These are phyloP conservation scores for Pedionomus torquatus DNA, from an alignment of 2,113 vertebrate genomes.

Conservation along the genomic window DNA sequence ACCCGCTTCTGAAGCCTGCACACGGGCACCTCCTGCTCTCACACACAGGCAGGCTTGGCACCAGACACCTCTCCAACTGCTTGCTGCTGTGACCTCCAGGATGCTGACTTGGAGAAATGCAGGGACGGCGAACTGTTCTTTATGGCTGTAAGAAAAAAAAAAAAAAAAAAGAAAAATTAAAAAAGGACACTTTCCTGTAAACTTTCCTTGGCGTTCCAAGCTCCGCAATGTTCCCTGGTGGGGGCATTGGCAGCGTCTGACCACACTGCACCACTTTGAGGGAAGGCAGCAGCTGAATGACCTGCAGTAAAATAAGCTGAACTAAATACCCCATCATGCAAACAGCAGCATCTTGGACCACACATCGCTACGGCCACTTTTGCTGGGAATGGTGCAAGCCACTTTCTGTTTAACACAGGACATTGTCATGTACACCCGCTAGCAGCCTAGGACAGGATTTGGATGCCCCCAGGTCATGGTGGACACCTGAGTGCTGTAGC, in stretches of 20 bases:
- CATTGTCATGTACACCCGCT: fast-evolving
- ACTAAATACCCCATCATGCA: background rate
- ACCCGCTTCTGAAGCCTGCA: background rate
- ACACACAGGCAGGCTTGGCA: background rate
- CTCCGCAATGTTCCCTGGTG: background rate
- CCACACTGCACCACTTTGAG: slow-evolving; percentile 8
- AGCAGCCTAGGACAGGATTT: background rate
- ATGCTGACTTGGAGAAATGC: slow-evolving; percentile 34
- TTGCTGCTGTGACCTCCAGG: background rate
- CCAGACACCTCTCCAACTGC: background rate
- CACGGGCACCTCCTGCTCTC: background rate
- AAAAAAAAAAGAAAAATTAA: background rate
- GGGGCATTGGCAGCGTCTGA: background rate
- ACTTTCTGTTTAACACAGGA: background rate
- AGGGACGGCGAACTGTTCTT: background rate
- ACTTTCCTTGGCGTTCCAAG: background rate
- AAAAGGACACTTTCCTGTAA: background rate
- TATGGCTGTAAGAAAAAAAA: background rate
- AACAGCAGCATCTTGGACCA: background rate
- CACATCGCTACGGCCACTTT: fast-evolving
- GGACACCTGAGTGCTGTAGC: background rate
- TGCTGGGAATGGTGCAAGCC: background rate
- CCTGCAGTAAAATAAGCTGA: background rate
- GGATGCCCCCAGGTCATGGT: background rate
- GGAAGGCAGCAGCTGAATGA: background rate